Percentiles rank a stretch among this genome's conserved stretches.
These are phyloP conservation scores for Gryon sp. DNA, from an alignment of 1,140 invertebrate species.

Conservation along the genomic window DNA sequence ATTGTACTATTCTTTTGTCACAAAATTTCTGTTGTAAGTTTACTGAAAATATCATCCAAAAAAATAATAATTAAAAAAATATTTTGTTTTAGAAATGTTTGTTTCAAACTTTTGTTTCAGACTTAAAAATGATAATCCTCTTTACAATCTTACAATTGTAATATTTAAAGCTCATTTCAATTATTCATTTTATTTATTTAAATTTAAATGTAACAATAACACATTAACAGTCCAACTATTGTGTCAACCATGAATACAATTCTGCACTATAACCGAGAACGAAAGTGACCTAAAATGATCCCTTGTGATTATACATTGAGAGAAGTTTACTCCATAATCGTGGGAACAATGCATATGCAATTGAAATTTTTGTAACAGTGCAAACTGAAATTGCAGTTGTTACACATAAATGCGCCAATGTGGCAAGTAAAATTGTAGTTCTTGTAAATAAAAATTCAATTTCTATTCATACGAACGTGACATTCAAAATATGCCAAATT, in stretches of 20 bases:
- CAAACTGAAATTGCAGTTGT: slow-evolving; percentile 29
- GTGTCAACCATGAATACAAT: slow-evolving; percentile 12
- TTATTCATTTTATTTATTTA: slow-evolving; percentile 3
- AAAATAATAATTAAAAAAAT: too few relatives aligned
- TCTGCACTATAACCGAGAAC: neutral
- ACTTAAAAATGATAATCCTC: too few relatives aligned
- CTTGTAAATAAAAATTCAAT: neutral
- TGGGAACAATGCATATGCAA: slow-evolving; percentile 34
- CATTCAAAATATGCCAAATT: too few relatives aligned
- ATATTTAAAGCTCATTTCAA: too few relatives aligned
- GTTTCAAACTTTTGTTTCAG: too few relatives aligned
- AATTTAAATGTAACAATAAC: slow-evolving; percentile 13
- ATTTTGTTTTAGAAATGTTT: too few relatives aligned
- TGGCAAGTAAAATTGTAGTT: slow-evolving; percentile 1
- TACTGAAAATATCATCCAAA: too few relatives aligned
- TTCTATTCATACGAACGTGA: slow-evolving; percentile 1
- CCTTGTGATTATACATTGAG: slow-evolving; percentile 30
- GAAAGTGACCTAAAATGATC: slow-evolving; percentile 38
- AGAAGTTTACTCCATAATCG: slow-evolving; percentile 30
- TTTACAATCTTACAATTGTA: too few relatives aligned
- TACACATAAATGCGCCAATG: slow-evolving; percentile 1
- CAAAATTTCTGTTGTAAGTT: too few relatives aligned
- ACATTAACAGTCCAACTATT: slow-evolving; percentile 16
- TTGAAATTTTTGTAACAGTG: slow-evolving; percentile 24
- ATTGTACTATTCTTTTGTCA: too few relatives aligned